Evolutionary conservation across 2,797 vertebrate species (phyloP).

Genomic region (Tachyglossus aculeatus): DNA sequence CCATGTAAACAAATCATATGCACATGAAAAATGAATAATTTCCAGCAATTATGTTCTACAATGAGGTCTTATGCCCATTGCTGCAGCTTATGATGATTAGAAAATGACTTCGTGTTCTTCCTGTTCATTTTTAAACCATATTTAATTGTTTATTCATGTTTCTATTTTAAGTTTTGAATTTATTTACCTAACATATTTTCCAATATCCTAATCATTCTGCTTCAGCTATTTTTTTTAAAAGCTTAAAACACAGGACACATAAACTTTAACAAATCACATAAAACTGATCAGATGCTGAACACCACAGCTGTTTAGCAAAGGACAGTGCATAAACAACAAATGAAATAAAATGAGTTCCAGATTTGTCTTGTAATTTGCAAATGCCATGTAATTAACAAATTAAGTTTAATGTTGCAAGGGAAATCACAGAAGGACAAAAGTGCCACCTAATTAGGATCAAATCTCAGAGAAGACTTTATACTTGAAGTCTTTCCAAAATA

Average conservation of each 20-base stretch:
- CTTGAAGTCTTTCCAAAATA: too few species aligned
- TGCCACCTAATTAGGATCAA: slow-evolving; percentile 46
- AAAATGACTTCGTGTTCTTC: not conserved
- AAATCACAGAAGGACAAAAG: slow-evolving; percentile 54
- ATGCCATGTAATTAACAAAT: slow-evolving; percentile 53
- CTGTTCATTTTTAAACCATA: not conserved
- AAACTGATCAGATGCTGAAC: not conserved
- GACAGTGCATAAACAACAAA: slow-evolving; percentile 21
- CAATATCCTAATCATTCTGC: too few species aligned
- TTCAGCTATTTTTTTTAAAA: not conserved
- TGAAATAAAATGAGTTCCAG: slow-evolving; percentile 43
- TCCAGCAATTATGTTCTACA: not conserved
- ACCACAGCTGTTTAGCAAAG: slow-evolving; percentile 20
- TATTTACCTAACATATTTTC: not conserved
- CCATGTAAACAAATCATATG: too few species aligned
- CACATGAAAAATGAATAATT: slow-evolving; percentile 18
- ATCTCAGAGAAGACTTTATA: not conserved
- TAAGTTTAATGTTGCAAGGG: slow-evolving; percentile 52
- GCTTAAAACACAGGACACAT: not conserved
- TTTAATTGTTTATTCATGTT: not conserved
- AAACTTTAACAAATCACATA: not conserved
- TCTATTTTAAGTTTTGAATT: not conserved
- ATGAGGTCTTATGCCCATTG: not conserved
- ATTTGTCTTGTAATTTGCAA: slow-evolving; percentile 46
- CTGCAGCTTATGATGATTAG: not conserved